A percentile compares a stretch with the other conserved stretches of the same genome.
Conservation (phyloP, 2,888 invertebrate genomes). For the Odontocerum albicorne region DNA sequence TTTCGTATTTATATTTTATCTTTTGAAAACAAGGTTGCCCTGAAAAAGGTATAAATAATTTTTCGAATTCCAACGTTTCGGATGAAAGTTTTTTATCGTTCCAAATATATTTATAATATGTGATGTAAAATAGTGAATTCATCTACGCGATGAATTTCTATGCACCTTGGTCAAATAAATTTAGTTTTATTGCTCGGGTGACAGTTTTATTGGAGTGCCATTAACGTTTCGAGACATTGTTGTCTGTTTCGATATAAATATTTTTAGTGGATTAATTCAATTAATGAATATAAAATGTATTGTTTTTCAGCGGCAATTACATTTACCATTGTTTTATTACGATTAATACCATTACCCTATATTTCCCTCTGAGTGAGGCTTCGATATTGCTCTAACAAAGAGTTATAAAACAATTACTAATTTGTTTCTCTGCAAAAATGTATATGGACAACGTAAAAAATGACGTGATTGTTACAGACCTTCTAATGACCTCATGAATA, state of each 20-base stretch:
- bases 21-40: too few relatives aligned
- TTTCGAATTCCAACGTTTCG: too few relatives aligned
- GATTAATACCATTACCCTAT: not conserved
- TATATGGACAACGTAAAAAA: too few relatives aligned
- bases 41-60: too few relatives aligned
- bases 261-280: conserved; percentile 32
- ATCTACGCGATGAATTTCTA: conserved; percentile 26
- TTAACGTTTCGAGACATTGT: conserved; percentile 35
- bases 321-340: conserved; percentile 5
- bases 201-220: conserved; percentile 35
- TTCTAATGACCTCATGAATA: too few relatives aligned
- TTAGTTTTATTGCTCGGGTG: conserved; percentile 31
- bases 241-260: conserved; percentile 24
- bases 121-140: conserved; percentile 18
- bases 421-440: conserved; percentile 3
- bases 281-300: conserved; percentile 31
- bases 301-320: conserved; percentile 22
- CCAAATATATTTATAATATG: conserved; percentile 10
- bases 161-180: conserved; percentile 34
- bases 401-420: conserved; percentile 5
- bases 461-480: too few relatives aligned
- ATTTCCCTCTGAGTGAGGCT: not conserved
- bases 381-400: too few relatives aligned
- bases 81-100: conserved; percentile 3
- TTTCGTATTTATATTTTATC: too few relatives aligned